Evolutionary conservation across 1,140 invertebrate genomes (phyloP).

Genomic region (Wiebesia pumilae): DNA sequence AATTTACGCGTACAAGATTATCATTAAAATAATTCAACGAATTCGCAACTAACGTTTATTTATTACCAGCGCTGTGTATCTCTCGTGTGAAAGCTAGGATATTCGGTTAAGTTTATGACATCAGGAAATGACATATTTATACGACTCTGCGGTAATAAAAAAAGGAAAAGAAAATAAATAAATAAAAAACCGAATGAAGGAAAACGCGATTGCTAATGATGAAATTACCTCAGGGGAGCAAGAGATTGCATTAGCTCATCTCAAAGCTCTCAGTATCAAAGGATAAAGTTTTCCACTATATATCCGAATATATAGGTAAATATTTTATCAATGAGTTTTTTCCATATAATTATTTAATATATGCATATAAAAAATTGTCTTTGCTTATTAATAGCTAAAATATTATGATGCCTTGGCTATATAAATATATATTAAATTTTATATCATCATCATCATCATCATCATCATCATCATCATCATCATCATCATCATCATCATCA

Average conservation of each 20-base stretch:
- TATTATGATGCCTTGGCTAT: conserved; percentile 73
- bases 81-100: background rate
- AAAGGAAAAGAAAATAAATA: conserved; percentile 21
- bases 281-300: conserved; percentile 59
- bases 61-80: background rate
- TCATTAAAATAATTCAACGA: conserved; percentile 12
- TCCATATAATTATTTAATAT: conserved; percentile 67
- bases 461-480: no score
- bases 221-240: conserved; percentile 52
- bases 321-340: conserved; percentile 65
- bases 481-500: no score
- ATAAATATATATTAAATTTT: conserved; percentile 68
- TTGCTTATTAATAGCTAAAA: conserved; percentile 72
- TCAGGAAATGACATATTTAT: conserved; percentile 11
- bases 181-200: conserved; percentile 44
- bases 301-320: conserved; percentile 67
- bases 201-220: conserved; percentile 57
- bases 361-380: conserved; percentile 74
- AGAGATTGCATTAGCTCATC: conserved; percentile 41
- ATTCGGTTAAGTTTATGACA: background rate
- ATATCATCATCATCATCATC: no score
- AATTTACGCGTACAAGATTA: background rate
- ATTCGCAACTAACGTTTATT: no score
- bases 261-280: conserved; percentile 59
- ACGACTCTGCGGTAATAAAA: background rate